A percentile compares a stretch with the other conserved stretches of the same genome.
Conservation (phyloP, 2,888 invertebrate species). For the Andrena fulva region DNA sequence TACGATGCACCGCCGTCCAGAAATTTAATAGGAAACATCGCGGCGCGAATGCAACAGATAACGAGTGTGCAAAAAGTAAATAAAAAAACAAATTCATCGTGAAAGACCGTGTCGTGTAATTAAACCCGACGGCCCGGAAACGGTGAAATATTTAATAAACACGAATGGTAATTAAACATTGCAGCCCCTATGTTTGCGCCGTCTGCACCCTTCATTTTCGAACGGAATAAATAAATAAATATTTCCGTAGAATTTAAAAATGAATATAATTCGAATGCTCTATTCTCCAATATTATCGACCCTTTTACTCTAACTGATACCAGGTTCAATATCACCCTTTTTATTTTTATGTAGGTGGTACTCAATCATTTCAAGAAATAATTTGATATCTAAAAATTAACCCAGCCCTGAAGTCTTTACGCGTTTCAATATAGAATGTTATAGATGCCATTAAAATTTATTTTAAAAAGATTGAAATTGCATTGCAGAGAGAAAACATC, state of each 20-base stretch:
- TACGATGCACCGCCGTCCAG: neutral
- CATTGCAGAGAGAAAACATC: neutral
- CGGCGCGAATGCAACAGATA: neutral
- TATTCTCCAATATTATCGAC: no score
- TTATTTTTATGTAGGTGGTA: no score
- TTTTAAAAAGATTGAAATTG: no score
- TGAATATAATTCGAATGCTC: no score
- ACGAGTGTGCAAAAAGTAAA: neutral
- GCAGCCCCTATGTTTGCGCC: neutral
- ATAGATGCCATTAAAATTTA: no score
- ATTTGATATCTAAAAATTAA: no score
- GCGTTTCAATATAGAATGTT: no score
- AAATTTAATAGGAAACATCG: constrained; percentile 24
- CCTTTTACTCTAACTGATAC: no score
- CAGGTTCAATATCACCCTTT: no score
- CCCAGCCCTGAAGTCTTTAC: no score
- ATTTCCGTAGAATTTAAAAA: no score
- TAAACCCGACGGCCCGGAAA: neutral
- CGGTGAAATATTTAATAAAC: constrained; percentile 32
- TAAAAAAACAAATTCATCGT: neutral
- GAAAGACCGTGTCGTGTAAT: constrained; percentile 20
- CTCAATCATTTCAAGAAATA: no score
- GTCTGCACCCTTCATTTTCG: neutral
- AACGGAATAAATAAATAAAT: neutral
- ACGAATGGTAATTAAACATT: constrained; percentile 29